A percentile compares a stretch with the other conserved stretches of the same genome.
Evolutionary conservation across 2,888 invertebrate genomes (phyloP).

Genomic region (Eupithecia abbreviata): DNA sequence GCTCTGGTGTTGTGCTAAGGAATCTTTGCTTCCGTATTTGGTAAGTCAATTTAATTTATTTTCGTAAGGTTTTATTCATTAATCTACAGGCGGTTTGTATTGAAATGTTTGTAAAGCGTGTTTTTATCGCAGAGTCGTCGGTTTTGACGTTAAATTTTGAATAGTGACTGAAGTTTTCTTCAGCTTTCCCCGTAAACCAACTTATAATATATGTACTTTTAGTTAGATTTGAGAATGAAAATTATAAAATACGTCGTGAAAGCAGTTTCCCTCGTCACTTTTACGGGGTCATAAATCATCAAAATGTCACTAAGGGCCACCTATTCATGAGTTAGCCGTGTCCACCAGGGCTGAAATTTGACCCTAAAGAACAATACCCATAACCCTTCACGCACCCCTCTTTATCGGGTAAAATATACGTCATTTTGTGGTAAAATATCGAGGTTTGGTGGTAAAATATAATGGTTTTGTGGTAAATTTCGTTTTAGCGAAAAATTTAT

Average conservation of each 20-base stretch:
- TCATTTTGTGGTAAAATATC: background rate
- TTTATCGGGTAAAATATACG: background rate
- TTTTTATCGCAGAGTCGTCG: background rate
- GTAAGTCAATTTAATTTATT: slow-evolving; percentile 35
- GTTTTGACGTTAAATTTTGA: background rate
- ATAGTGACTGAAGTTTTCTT: background rate
- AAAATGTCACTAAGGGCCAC: background rate
- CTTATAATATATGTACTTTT: background rate
- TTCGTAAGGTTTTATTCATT: background rate
- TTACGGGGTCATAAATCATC: slow-evolving; percentile 1
- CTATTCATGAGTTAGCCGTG: background rate
- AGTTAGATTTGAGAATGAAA: background rate
- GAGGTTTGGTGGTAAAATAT: background rate
- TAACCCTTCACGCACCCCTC: background rate
- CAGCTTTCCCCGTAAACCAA: background rate
- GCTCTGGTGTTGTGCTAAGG: slow-evolving; percentile 36
- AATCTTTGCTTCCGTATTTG: slow-evolving; percentile 38
- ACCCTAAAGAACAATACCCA: background rate
- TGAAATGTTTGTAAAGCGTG: background rate
- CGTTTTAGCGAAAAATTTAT: background rate
- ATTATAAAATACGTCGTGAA: background rate
- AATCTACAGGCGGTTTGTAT: slow-evolving; percentile 1
- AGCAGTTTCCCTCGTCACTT: background rate
- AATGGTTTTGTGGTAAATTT: background rate
- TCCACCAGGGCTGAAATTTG: background rate